Conservation (phyloP, 2,797 vertebrate genomes). For the Molossus molossus region DNA sequence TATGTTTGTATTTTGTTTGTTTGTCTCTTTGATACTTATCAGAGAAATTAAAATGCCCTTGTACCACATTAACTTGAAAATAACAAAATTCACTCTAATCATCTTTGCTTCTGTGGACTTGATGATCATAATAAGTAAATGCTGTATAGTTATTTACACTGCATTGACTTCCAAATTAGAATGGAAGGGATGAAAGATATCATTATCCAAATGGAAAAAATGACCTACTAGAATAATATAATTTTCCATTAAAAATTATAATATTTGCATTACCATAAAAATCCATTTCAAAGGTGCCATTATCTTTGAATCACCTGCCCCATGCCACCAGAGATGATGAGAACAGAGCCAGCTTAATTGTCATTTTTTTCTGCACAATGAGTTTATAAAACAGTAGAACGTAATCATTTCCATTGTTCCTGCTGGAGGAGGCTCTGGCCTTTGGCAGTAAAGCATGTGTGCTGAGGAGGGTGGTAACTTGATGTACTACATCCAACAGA, state of each 20-base stretch:
- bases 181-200: conserved; percentile 70
- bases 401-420: neutral
- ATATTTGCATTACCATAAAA: conserved; percentile 73
- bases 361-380: conserved; percentile 36
- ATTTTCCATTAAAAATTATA: conserved; percentile 79
- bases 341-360: conserved; percentile 66
- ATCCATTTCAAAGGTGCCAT: conserved; percentile 29
- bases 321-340: conserved; percentile 62
- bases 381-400: conserved; percentile 63
- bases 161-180: conserved; percentile 78
- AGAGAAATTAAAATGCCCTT: conserved; percentile 55
- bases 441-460: conserved; percentile 45
- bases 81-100: conserved; percentile 70
- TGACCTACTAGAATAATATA: conserved; percentile 24
- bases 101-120: conserved; percentile 73
- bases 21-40: conserved; percentile 50
- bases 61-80: conserved; percentile 73
- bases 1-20: conserved; percentile 42
- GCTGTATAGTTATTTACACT: conserved; percentile 75
- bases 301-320: conserved; percentile 79
- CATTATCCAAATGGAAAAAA: conserved; percentile 68
- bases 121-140: conserved; percentile 71
- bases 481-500: conserved; percentile 73
- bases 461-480: neutral
- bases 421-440: neutral